phyloP scores from a whole-genome alignment of 2,113 vertebrate species.

The Cryptotis parvus region DNA sequence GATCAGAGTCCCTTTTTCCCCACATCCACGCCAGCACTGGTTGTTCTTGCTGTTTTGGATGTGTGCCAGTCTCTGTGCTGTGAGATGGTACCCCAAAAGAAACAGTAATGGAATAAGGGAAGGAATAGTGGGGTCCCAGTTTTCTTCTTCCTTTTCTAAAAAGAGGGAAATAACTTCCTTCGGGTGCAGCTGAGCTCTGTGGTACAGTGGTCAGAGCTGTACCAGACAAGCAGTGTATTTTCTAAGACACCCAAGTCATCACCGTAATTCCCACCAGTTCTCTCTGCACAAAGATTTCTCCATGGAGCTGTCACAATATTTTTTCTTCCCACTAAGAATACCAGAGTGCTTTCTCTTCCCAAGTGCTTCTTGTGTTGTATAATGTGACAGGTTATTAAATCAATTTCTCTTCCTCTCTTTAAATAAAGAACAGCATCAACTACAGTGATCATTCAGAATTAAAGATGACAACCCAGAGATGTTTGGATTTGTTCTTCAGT shows the following conservation, averaged over 20 bases:
- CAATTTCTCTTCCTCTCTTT: slow-evolving; percentile 75
- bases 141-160: background rate
- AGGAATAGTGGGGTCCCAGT: background rate
- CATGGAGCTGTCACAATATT: slow-evolving; percentile 81
- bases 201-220: background rate
- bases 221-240: background rate
- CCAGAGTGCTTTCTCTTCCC: slow-evolving; percentile 70
- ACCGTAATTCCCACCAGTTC: slow-evolving; percentile 45
- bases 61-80: too few species aligned
- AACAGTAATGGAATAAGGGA: background rate
- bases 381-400: slow-evolving; percentile 81
- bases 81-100: background rate
- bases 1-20: too few species aligned
- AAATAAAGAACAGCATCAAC: slow-evolving; percentile 69
- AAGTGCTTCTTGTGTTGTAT: slow-evolving; percentile 72
- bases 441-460: slow-evolving; percentile 71
- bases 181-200: background rate
- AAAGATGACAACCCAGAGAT: slow-evolving; percentile 71
- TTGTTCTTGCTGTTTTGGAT: too few species aligned
- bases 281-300: slow-evolving; percentile 50
- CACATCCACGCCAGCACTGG: too few species aligned
- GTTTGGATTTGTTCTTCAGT: slow-evolving; percentile 56
- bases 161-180: background rate
- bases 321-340: slow-evolving; percentile 73
- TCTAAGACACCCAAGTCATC: slow-evolving; percentile 24